Conservation (phyloP, 92 coral and sea anemone species). For the Parazoanthus darwini region DNA sequence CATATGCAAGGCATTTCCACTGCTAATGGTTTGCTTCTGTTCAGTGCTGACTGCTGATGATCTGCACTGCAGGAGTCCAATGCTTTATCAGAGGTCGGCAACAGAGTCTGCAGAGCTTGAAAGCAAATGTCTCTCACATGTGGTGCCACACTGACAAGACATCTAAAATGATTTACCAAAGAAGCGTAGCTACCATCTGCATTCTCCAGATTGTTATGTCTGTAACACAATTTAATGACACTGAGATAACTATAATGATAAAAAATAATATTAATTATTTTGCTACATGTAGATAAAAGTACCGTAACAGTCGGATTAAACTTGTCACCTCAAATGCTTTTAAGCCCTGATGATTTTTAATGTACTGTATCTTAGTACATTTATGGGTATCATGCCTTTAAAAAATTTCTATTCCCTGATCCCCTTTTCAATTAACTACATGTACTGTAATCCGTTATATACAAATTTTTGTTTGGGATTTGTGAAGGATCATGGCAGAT, state of each 20-base stretch:
- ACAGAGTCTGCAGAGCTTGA: constrained; percentile 17
- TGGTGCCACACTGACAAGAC: constrained; percentile 19
- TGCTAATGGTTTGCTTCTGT: not conserved
- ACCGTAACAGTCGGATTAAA: too few species aligned
- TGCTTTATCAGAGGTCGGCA: not conserved
- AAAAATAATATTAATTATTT: not conserved
- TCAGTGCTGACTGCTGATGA: not conserved
- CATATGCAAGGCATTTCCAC: constrained; percentile 14
- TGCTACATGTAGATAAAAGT: too few species aligned
- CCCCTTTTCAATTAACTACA: too few species aligned
- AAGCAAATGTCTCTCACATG: constrained; percentile 25
- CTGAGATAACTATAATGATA: not conserved
- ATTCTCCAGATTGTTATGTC: constrained; percentile 4
- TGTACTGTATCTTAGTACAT: too few species aligned
- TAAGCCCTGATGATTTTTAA: too few species aligned
- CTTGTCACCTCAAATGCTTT: too few species aligned
- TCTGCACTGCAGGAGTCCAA: not conserved
- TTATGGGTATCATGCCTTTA: too few species aligned
- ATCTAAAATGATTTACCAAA: constrained; percentile 15
- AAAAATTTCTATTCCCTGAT: too few species aligned
- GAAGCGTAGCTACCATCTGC: constrained; percentile 4
- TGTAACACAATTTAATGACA: not conserved
- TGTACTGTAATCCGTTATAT: too few species aligned
- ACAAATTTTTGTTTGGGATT: too few species aligned
- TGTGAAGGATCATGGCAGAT: too few species aligned